These are phyloP conservation scores for Drosophila rufa DNA, from an alignment of 1,140 invertebrate genomes.

Conservation along the genomic window DNA sequence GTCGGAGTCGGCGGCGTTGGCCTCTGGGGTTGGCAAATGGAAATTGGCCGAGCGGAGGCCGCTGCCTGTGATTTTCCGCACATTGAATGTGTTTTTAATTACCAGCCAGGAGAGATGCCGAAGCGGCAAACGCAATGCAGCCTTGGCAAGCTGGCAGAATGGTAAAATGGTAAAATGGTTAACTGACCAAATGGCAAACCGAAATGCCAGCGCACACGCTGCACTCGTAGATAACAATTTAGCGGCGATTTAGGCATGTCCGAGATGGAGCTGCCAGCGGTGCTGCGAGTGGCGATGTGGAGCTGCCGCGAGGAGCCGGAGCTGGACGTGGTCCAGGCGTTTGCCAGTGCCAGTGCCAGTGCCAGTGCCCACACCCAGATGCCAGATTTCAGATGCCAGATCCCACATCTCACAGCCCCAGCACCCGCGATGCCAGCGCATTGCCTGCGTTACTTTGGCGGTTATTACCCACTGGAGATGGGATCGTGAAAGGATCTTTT, in stretches of 20 bases:
- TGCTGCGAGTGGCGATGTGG: conserved; percentile 17
- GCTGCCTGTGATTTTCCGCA: conserved; percentile 78
- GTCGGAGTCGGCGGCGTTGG: conserved; percentile 20
- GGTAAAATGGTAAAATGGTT: conserved; percentile 35
- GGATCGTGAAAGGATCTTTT: conserved; percentile 13
- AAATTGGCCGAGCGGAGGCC: conserved; percentile 50
- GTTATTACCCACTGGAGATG: conserved; percentile 20
- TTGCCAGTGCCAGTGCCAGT: conserved; percentile 2
- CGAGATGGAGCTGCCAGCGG: conserved; percentile 46
- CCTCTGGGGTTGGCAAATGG: conserved; percentile 58
- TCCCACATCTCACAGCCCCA: conserved; percentile 53
- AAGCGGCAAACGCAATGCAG: conserved; percentile 42
- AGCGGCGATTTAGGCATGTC: conserved; percentile 81
- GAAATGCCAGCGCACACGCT: conserved; percentile 76
- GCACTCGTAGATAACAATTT: conserved; percentile 84
- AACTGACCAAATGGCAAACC: conserved; percentile 47
- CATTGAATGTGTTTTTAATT: conserved; percentile 84
- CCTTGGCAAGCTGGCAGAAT: conserved; percentile 31
- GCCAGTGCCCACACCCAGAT: conserved; percentile 39
- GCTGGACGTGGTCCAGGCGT: neutral
- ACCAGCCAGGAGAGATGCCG: conserved; percentile 61
- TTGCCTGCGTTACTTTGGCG: conserved; percentile 1
- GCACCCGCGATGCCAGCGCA: conserved; percentile 57
- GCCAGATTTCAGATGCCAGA: conserved; percentile 43
- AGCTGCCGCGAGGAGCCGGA: conserved; percentile 3